Evolutionary conservation across 1,140 invertebrate genomes (phyloP), one percentile per base, ranked within the genome.

Genomic region (Zaprionus lachaisei): DNA sequence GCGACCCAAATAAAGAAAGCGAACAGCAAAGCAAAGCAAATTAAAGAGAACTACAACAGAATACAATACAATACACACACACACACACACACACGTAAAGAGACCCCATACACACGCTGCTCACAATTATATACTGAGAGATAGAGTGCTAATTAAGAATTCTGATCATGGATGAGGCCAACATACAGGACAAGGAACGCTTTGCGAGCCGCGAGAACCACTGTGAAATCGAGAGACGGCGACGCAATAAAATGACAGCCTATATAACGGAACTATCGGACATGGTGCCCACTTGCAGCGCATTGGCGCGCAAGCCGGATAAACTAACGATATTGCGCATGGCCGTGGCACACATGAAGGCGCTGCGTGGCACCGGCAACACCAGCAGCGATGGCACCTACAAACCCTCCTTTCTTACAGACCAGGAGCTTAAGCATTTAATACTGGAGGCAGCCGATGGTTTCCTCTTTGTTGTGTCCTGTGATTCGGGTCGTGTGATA

Each of bases 321-420:
- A 99, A 99, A 94, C 95, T 99, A 44, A 99, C 99, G 72, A 99
- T 99, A 92, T 95, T 99, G 44, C 95, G 99, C 82, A 99, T 99
- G 99, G 99, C 99, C 14, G 99, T 99, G 24, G 98, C 98, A 2
- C 99, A 99, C 93, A 99, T 99, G 99, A 99, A 99, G 94, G 96
- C 96, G 28, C 95, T 92, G n/a, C 70, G 92, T 57, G 92, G 98
- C 55, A 99, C 98, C 20, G 98, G 98, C 1, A 99, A 99, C 93
- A 99, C 98, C 15, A 97, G 96, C 72, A 96, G 95, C 38, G 98
- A 99, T 94, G 98, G 97, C 31, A 97, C 97, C 1, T 99, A 99
- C 93, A 99, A 99, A 93, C 99, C 99, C 14, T 99, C 98, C 4
- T 99, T 99, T 93, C 95, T 99, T 28, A 99, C 99, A 44, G 99